Evolutionary conservation across 2,888 invertebrate genomes (phyloP).

Genomic region (Platerodrilus igneus): DNA sequence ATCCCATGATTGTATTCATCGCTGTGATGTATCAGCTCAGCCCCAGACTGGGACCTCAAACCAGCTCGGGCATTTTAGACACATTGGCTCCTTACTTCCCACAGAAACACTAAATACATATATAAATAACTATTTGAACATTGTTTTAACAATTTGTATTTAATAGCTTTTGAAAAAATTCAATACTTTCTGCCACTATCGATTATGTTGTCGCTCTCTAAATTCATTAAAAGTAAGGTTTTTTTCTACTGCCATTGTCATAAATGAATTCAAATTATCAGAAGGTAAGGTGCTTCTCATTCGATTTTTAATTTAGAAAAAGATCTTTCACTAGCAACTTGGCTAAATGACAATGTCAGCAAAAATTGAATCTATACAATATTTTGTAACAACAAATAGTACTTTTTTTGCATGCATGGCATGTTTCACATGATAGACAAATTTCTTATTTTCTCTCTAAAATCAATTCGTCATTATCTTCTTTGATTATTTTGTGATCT

Average conservation of each 20-base stretch:
- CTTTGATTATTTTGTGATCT: slow-evolving; percentile 3
- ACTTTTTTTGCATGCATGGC: slow-evolving; percentile 2
- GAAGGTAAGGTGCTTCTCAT: slow-evolving; percentile 1
- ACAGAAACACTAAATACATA: too few species aligned
- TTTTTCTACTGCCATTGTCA: slow-evolving; percentile 4
- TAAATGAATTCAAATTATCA: slow-evolving; percentile 1
- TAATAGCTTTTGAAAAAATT: background rate
- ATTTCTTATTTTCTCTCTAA: too few species aligned
- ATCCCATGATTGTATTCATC: too few species aligned
- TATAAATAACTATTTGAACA: background rate
- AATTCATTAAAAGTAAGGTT: background rate
- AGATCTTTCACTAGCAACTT: slow-evolving; percentile 1
- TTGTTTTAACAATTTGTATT: slow-evolving; percentile 3
- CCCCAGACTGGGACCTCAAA: too few species aligned
- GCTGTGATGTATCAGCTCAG: too few species aligned
- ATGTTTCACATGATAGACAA: background rate
- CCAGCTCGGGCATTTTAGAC: too few species aligned
- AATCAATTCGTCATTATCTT: too few species aligned
- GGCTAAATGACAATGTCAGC: slow-evolving; percentile 3
- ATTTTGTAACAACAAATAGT: slow-evolving; percentile 3
- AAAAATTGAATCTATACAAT: slow-evolving; percentile 3
- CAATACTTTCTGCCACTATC: background rate
- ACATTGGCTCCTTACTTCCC: too few species aligned
- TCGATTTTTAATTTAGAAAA: slow-evolving; percentile 4
- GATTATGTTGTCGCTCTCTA: slow-evolving; percentile 1